Base-by-base conservation (phyloP, 2,888 invertebrate species). In the Ligdia adustata region DNA sequence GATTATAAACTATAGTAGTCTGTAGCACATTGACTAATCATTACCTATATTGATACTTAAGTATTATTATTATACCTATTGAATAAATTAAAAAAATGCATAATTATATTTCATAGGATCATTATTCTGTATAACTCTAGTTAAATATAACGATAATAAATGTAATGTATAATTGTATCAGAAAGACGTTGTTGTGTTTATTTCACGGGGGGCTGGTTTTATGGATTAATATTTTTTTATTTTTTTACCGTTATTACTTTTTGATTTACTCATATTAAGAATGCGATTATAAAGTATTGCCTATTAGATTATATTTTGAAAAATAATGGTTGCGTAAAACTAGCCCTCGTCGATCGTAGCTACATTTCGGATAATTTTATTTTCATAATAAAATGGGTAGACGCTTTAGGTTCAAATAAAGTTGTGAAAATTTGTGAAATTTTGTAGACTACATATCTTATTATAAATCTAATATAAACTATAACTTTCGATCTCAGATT, bases 91-190 rank as follows among this genome's bases (percentile, higher is more conserved):
- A 90, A 90, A 87, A 87, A 89, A 88, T 86, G 88, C 89, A 90
- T 90, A 90, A 91, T 91, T 90, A 90, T 91, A 91, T 91, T 90
- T 90, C 90, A 90, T 91, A 91, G 90, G 90, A 90, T 90, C 88
- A 91, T 91, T 90, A 91, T 91, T 90, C 90, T 87, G 89, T 91
- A 91, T 90, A 90, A 90, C 89, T 88, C 86, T 91, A 91, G 91
- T 90, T 91, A 90, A 90, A 83, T 90, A 83, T 90, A 89, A 90
- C 82, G 79, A 87, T 89, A 84, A 84, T 80, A 79, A 83, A 80
- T 82, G 75, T 82, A 82, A 72, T 70, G 66, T 67, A 69, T 70
- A 75, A 81, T 77, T 82, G 86, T 86, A 81, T 81, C 80, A 42
- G 80, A 80, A 38, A 48, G 49, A 39, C 26, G 66, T 70, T 69